Base-by-base conservation (phyloP, 2,888 invertebrate genomes). In the Heliconius aoede region DNA sequence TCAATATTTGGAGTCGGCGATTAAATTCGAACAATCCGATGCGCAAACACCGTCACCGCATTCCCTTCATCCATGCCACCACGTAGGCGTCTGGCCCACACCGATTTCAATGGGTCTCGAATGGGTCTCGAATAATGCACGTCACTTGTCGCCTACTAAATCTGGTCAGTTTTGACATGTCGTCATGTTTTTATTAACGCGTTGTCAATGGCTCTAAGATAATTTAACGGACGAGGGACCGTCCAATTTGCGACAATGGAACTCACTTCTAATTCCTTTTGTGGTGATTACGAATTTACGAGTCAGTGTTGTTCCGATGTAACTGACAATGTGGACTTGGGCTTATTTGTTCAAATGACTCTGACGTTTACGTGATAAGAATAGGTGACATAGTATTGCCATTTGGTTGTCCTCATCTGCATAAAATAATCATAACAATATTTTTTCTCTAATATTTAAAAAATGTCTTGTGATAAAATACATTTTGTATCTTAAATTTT, bases 141-240 rank as follows among this genome's bases (percentile, higher is more conserved):
- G 83, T 93, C 93, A 92, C 92, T 93, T 92, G 92, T 93, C 91
- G 89, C 87, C 89, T 86, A 88, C 91, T 85, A 92, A 92, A 91
- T 91, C 91, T 92, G 91, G 90, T 91, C 92, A 92, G 93, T 94
- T 94, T 91, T 94, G 94, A 94, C 94, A 93, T 87, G 89, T 93
- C 89, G 92, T 93, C 93, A 92, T 93, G 94, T 94, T 94, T 92
- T 93, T 93, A 91, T 91, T 90, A 90, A 92, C 91, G 92, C 88
- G 89, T 87, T 89, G 89, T 91, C 91, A 90, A 87, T 88, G 87
- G 86, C 83, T 86, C 86, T 84, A 86, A 84, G 86, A 86, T 84
- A 85, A 90, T 91, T 92, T 91, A 86, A 91, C 89, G 90, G 89
- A 79, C 86, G 88, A 88, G 86, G 86, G 88, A 86, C 90, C 86